Conservation (phyloP, 2,113 vertebrate genomes). For the Phocoena sinus region DNA sequence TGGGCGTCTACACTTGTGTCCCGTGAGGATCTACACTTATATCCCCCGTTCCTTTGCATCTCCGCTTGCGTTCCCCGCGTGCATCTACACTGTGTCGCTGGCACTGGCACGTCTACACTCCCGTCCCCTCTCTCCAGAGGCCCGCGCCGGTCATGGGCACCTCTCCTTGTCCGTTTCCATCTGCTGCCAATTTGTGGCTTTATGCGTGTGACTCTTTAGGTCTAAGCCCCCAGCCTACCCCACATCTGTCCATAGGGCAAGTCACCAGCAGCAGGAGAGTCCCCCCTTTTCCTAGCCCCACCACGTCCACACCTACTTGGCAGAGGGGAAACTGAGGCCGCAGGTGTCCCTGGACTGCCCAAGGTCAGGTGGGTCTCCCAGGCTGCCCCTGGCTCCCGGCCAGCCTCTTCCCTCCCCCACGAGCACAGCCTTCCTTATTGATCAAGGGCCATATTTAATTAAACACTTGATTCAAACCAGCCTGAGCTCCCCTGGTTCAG, state of each 20-base stretch:
- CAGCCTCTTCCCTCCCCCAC: neutral
- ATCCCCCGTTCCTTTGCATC: neutral
- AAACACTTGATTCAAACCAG: conserved; percentile 52
- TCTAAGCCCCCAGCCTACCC: neutral
- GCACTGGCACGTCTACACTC: neutral
- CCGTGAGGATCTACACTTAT: neutral
- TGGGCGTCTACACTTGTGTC: neutral
- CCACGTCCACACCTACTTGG: fast-evolving
- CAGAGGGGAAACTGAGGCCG: conserved; percentile 6
- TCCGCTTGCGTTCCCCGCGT: neutral
- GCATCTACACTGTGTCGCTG: neutral
- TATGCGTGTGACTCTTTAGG: neutral
- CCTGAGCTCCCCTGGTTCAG: neutral
- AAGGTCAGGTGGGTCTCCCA: neutral
- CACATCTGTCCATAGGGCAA: neutral
- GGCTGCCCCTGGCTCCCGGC: fast-evolving
- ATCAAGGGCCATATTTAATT: conserved; percentile 59
- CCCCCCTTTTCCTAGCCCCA: fast-evolving
- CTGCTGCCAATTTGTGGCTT: neutral
- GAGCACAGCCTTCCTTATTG: neutral
- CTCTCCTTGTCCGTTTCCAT: neutral
- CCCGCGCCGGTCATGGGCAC: neutral
- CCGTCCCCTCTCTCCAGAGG: neutral
- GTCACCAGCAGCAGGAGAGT: no score
- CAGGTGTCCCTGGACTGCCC: neutral